A percentile compares a stretch with the other conserved stretches of the same genome.
These are phyloP conservation scores for Noctua janthe DNA, from an alignment of 2,888 invertebrate genomes.

Conservation along the genomic window DNA sequence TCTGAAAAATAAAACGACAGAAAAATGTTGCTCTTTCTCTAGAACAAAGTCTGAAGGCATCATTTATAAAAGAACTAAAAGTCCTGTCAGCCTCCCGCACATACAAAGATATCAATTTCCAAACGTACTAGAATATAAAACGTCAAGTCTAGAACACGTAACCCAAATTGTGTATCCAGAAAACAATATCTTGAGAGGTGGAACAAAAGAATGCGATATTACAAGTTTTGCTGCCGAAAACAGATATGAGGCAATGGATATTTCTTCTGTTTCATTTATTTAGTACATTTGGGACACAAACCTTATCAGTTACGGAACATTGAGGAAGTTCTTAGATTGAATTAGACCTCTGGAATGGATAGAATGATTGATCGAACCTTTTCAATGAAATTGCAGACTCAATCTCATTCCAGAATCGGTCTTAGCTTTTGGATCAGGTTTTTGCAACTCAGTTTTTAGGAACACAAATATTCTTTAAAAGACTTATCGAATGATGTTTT, in stretches of 20 bases:
- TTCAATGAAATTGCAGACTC: constrained; percentile 21
- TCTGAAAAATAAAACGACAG: not conserved
- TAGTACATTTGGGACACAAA: constrained; percentile 19
- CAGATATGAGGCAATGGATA: constrained; percentile 42
- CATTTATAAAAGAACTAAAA: constrained; percentile 28
- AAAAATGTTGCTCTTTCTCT: not conserved
- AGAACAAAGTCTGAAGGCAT: constrained; percentile 4
- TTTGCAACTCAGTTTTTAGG: not conserved
- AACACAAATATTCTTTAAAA: not conserved
- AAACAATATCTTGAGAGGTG: constrained; percentile 60
- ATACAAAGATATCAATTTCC: constrained; percentile 48
- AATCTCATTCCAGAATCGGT: constrained; percentile 15
- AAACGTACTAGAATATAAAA: constrained; percentile 56
- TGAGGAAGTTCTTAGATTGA: constrained; percentile 27
- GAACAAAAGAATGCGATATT: constrained; percentile 56
- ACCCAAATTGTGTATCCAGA: constrained; percentile 49
- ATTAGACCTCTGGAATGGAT: constrained; percentile 18
- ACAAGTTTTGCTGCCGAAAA: constrained; percentile 50
- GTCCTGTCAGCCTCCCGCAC: constrained; percentile 11
- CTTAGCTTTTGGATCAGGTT: not conserved
- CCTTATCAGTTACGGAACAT: constrained; percentile 33
- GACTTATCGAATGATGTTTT: constrained; percentile 13
- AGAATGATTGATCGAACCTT: constrained; percentile 20
- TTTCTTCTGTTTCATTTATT: constrained; percentile 37
- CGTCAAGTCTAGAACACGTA: constrained; percentile 52